These are phyloP conservation scores for Lepidothrix coronata DNA, from an alignment of 2,113 vertebrate genomes.

Conservation along the genomic window DNA sequence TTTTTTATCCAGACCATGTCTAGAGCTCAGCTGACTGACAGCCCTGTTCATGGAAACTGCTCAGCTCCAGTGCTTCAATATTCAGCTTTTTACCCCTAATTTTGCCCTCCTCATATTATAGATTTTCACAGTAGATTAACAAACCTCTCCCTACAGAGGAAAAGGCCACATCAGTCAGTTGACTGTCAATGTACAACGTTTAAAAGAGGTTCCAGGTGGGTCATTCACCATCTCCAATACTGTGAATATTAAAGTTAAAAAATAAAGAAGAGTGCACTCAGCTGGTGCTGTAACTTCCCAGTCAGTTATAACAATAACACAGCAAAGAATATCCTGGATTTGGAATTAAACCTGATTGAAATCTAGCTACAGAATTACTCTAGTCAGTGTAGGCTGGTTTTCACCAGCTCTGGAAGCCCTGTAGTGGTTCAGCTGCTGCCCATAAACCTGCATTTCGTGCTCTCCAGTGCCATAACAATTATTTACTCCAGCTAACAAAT, in stretches of 20 bases:
- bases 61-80: neutral
- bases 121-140: neutral
- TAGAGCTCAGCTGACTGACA: neutral
- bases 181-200: neutral
- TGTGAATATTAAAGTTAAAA: neutral
- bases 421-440: neutral
- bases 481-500: constrained; percentile 29
- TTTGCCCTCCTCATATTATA: neutral
- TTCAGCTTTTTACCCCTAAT: neutral
- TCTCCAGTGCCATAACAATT: constrained; percentile 1
- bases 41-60: neutral
- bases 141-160: neutral
- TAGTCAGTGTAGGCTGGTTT: neutral
- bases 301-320: neutral
- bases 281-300: neutral
- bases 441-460: neutral
- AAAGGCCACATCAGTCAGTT: neutral
- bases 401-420: neutral
- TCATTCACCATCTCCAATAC: neutral
- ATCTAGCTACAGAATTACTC: neutral
- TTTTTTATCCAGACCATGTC: neutral
- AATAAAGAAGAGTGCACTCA: neutral
- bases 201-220: neutral
- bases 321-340: neutral
- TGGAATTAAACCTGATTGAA: neutral